phyloP scores from a whole-genome alignment of 2,888 invertebrate species.

The Rotaria magnacalcarata region DNA sequence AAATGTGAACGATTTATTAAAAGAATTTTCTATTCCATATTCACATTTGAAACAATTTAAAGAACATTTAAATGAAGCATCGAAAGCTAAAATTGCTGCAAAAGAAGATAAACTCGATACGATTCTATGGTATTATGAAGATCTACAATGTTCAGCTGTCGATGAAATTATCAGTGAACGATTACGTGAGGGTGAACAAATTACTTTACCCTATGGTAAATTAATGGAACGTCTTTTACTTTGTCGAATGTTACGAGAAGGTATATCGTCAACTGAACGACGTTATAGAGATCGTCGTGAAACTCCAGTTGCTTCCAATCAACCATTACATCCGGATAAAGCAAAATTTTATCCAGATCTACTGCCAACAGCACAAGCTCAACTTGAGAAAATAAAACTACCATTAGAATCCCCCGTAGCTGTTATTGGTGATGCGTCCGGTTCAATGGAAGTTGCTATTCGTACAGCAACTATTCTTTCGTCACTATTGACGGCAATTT shows the following conservation, averaged over 20 bases:
- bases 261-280: background rate
- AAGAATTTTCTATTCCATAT: constrained; percentile 54
- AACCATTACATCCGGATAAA: constrained; percentile 43
- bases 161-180: constrained; percentile 53
- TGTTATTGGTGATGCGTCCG: constrained; percentile 58
- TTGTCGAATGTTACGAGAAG: constrained; percentile 47
- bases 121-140: constrained; percentile 58
- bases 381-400: constrained; percentile 51
- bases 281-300: constrained; percentile 46
- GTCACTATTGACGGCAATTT: constrained; percentile 55
- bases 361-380: constrained; percentile 52
- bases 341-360: constrained; percentile 52
- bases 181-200: constrained; percentile 50
- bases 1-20: constrained; percentile 54
- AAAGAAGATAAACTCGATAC: constrained; percentile 54
- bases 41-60: constrained; percentile 51
- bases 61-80: constrained; percentile 51
- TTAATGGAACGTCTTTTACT: constrained; percentile 56
- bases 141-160: constrained; percentile 52
- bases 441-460: constrained; percentile 58
- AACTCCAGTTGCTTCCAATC: constrained; percentile 39
- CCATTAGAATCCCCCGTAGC: constrained; percentile 56
- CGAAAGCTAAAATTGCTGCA: constrained; percentile 53
- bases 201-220: constrained; percentile 56
- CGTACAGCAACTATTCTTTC: constrained; percentile 58